Percentiles rank a stretch among this genome's conserved stretches.
Evolutionary conservation across 2,113 vertebrate genomes (phyloP).

Genomic region (Solea solea): DNA sequence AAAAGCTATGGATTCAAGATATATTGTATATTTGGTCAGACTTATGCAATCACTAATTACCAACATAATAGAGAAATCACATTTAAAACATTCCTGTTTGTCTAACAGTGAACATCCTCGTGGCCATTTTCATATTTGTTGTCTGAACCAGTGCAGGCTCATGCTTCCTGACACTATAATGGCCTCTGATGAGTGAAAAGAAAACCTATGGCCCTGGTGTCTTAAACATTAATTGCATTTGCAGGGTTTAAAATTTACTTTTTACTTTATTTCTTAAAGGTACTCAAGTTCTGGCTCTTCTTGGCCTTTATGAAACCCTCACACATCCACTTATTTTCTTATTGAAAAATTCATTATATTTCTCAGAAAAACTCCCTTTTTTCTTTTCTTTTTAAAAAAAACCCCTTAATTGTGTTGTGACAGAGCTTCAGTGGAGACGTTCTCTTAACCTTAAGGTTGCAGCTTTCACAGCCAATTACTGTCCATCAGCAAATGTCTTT

Average conservation of each 20-base stretch:
- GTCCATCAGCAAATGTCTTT: slow-evolving; percentile 24
- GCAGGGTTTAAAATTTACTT: slow-evolving; percentile 10
- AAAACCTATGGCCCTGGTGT: not conserved
- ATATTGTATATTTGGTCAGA: too few species aligned
- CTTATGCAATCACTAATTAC: too few species aligned
- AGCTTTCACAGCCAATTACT: slow-evolving; percentile 43
- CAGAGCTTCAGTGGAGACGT: not conserved
- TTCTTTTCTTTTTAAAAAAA: not conserved
- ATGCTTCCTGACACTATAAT: slow-evolving; percentile 32
- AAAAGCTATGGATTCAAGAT: too few species aligned
- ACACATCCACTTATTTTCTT: not conserved
- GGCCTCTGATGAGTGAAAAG: not conserved
- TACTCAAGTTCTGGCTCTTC: not conserved
- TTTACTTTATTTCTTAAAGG: slow-evolving; percentile 9
- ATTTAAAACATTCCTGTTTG: not conserved
- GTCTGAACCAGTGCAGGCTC: slow-evolving; percentile 17
- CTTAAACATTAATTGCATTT: slow-evolving; percentile 14
- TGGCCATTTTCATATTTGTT: slow-evolving; percentile 12
- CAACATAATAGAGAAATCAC: not conserved
- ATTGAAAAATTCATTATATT: not conserved
- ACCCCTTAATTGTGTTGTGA: slow-evolving; percentile 1
- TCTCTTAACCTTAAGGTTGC: slow-evolving; percentile 36
- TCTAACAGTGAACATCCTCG: not conserved
- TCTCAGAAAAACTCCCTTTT: not conserved
- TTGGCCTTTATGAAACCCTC: not conserved